Base-by-base conservation (phyloP, 35 echinoderm and acorn worm species). In the Stichopus chloronotus region DNA sequence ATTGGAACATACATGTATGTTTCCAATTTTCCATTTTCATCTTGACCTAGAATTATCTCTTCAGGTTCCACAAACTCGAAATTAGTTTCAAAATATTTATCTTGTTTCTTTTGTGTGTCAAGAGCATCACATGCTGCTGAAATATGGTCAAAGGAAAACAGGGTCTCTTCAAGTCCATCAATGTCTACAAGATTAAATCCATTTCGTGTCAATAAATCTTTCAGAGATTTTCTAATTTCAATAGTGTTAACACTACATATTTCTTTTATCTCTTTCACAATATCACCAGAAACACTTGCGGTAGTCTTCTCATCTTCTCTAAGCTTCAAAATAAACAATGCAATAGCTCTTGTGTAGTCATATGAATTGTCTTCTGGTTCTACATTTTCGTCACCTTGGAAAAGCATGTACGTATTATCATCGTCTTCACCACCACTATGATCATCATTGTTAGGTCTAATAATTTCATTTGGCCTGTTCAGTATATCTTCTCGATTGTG, bases 1-100 rank as follows among this genome's bases (percentile, higher is more conserved):
- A 87, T 87, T 60, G 84, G 84, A 13, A 87, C 25, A 61, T 87
- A 87, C 83, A 86, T 86, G 83, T 86, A 86, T 53, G 83, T 86
- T 86, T 86, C 83, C 55, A 55, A 55, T 54, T 86, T 86, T 17
- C 83, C 83, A 86, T 60, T 86, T 43, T 2, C 16, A 86, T 86
- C 83, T 56, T 56, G 83, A 6, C 83, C 83, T 14, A 86, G 83
- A 56, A 57, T 20, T 56, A 86, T 57, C 57, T 86, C 83, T 55
- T 86, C 83, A 53, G 83, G 83, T 55, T 86, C 25, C 55, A 86
- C 53, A 86, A 86, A 86, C 57, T 86, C 83, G 17, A 86, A 86
- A 57, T 86, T 25, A 57, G 4, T 13, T 53, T 43, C 83, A 86
- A 86, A 86, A 57, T 86, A 86, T 14, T 53, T 11, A 86, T 86